phyloP scores from a whole-genome alignment of 2,113 vertebrate species.

The Corydoras maculifer region DNA sequence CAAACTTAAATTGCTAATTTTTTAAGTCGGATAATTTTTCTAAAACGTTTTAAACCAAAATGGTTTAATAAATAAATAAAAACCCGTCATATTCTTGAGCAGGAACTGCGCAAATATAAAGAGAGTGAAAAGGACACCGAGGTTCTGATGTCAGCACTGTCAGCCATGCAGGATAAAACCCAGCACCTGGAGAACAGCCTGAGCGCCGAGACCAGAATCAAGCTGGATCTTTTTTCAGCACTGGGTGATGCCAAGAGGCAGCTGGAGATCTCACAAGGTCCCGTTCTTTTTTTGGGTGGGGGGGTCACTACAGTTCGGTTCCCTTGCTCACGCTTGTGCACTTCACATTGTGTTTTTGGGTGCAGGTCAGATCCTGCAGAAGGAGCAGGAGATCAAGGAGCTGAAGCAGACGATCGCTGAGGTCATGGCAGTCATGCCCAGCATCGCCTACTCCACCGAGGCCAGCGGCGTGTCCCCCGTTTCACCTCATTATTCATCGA shows the following conservation, averaged over 20 bases:
- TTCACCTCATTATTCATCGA: conserved; percentile 94
- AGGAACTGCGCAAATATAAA: conserved; percentile 95
- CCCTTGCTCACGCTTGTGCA: too few species aligned
- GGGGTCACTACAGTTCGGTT: too few species aligned
- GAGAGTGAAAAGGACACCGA: conserved; percentile 97
- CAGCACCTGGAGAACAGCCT: conserved; percentile 99
- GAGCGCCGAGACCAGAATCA: conserved; percentile 94
- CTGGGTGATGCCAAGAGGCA: conserved; percentile 94
- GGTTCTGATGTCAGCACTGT: conserved; percentile 94
- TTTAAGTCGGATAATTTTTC: too few species aligned
- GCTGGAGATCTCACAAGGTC: conserved; percentile 97
- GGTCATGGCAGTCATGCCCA: conserved; percentile 99
- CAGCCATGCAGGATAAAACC: conserved; percentile 98
- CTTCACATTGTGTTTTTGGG: background rate
- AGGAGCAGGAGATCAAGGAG: conserved; percentile 98
- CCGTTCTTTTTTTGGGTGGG: background rate
- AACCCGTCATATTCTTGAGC: too few species aligned
- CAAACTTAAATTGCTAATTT: too few species aligned
- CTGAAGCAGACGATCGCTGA: conserved; percentile 98
- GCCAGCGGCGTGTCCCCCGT: conserved; percentile 83
- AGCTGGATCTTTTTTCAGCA: conserved; percentile 94
- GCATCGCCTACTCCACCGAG: conserved; percentile 86
- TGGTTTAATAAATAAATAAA: too few species aligned
- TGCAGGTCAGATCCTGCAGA: conserved; percentile 92
- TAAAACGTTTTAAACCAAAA: too few species aligned